Evolutionary conservation across 2,797 vertebrate species (phyloP).

Genomic region (Chanos chanos): DNA sequence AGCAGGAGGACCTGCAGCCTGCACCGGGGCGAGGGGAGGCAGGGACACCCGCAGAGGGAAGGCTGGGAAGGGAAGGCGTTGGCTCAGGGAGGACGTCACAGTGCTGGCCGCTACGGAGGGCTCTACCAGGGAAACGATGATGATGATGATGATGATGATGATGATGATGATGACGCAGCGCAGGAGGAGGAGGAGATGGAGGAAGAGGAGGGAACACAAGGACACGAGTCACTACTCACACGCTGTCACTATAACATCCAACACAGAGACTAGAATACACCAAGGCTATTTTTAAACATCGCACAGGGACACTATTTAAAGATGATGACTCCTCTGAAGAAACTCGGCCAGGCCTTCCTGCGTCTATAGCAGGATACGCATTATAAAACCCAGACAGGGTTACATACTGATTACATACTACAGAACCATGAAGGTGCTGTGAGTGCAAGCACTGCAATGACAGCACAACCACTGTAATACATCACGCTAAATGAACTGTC

Average conservation of each 20-base stretch:
- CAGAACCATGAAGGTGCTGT: neutral
- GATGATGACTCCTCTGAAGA: too few relatives aligned
- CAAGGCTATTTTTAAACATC: too few relatives aligned
- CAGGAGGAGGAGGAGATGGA: neutral
- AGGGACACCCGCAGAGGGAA: constrained; percentile 64
- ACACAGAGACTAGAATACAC: neutral
- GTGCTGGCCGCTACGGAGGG: constrained; percentile 50
- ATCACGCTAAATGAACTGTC: neutral
- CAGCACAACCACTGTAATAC: neutral
- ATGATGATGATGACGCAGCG: too few relatives aligned
- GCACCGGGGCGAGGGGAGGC: constrained; percentile 59
- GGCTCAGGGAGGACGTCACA: constrained; percentile 60
- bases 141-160: neutral
- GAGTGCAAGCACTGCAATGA: neutral
- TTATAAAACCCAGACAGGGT: too few relatives aligned
- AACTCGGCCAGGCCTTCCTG: too few relatives aligned
- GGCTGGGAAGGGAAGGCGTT: constrained; percentile 65
- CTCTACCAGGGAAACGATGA: constrained; percentile 57
- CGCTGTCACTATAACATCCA: neutral
- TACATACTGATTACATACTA: neutral
- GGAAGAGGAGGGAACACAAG: constrained; percentile 19
- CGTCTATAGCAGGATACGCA: too few relatives aligned
- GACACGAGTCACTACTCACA: constrained; percentile 33
- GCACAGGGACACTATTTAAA: too few relatives aligned
- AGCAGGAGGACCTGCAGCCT: constrained; percentile 69